Percentiles rank a stretch among this genome's conserved stretches.
Conservation (phyloP, 2,113 vertebrate genomes). For the Cygnus buccinator region DNA sequence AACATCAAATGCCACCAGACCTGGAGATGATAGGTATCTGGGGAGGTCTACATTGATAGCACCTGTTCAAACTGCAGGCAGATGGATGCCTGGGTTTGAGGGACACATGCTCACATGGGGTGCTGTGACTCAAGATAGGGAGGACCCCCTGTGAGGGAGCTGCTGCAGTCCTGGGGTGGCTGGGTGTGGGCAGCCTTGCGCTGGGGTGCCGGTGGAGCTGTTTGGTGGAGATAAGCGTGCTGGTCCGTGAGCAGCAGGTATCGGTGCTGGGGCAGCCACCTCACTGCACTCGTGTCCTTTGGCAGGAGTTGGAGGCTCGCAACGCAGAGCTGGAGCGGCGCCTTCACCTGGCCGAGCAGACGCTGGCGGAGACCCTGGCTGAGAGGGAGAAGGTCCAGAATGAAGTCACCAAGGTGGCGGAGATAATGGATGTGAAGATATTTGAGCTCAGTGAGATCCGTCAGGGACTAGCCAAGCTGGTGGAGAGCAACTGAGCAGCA, state of each 20-base stretch:
- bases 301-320: constrained; percentile 88
- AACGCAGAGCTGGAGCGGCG: constrained; percentile 88
- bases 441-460: constrained; percentile 93
- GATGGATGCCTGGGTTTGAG: background rate
- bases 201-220: background rate
- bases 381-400: constrained; percentile 85
- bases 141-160: fast-evolving
- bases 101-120: fast-evolving
- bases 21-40: background rate
- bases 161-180: background rate
- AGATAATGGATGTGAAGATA: constrained; percentile 94
- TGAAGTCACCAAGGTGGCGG: constrained; percentile 87
- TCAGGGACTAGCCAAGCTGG: constrained; percentile 90
- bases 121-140: fast-evolving
- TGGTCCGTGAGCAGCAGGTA: fast-evolving
- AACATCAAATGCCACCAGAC: background rate
- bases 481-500: constrained; percentile 78
- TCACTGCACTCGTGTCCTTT: fast-evolving
- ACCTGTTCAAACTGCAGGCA: fast-evolving
- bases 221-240: background rate
- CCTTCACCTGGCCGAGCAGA: constrained; percentile 84
- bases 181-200: background rate
- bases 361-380: constrained; percentile 80
- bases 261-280: background rate
- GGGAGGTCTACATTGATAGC: background rate